Percentiles rank a stretch among this genome's conserved stretches.
Evolutionary conservation across 2,888 invertebrate genomes (phyloP).

Genomic region (Protophormia terraenovae): DNA sequence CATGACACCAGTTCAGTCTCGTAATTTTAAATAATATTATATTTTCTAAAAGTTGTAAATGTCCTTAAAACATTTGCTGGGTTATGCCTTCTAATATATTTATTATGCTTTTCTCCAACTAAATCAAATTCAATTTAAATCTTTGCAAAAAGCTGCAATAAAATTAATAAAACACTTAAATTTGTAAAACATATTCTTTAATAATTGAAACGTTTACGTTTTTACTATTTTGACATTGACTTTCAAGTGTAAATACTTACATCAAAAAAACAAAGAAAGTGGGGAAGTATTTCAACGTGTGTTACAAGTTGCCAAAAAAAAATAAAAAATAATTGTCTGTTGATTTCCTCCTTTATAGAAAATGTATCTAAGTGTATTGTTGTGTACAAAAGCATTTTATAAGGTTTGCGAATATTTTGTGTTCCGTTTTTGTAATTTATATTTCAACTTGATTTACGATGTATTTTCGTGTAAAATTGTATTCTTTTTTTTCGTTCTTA

Average conservation of each 20-base stretch:
- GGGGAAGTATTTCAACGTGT: not conserved
- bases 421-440: not conserved
- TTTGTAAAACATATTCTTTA: not conserved
- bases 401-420: not conserved
- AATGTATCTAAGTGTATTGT: not conserved
- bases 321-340: not conserved
- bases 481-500: not conserved
- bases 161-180: not conserved
- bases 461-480: not conserved
- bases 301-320: not conserved
- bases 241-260: not conserved
- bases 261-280: not conserved
- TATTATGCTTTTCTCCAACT: not conserved
- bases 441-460: constrained; percentile 25
- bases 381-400: not conserved
- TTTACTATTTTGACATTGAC: not conserved
- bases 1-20: no score
- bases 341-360: not conserved
- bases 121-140: not conserved
- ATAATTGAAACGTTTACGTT: not conserved
- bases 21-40: no score
- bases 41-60: no score
- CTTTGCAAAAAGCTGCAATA: not conserved
- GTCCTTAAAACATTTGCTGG: not conserved
- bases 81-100: not conserved